Base-by-base conservation (phyloP, 2,797 vertebrate species). In the Alfaro cultratus region DNA sequence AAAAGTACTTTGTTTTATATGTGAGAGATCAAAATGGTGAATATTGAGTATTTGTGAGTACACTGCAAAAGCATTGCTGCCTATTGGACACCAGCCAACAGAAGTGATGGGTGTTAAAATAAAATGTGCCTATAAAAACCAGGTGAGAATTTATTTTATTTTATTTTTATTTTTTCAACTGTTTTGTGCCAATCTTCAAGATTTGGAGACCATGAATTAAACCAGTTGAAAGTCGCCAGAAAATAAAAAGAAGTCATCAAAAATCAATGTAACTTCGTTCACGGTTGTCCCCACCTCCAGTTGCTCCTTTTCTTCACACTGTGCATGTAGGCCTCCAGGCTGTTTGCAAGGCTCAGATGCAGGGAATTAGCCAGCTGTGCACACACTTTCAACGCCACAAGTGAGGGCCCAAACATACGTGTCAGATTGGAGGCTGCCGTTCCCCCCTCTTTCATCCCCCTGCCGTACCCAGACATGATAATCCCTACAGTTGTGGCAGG, bases 401-500 rank as follows among this genome's bases (percentile, higher is more conserved):
- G 88, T 84, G 83, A 87, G 75, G 70, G 73, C 81, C 71, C 4
- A 84, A 82, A 78, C 85, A 83, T 72, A 53, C 87, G 85, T 82
- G 84, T 88, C 77, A 74, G 87, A 62, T 83, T 76, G 72, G 80
- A 79, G 76, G 77, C 82, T 18, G 79, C 82, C 51, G 1, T 87
- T 87, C 73, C 74, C 79, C 79, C 51, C 70, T 83, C 87, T 74
- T 81, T 87, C 82, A 87, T 84, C 90, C 86, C 80, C 79, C 53
- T 5, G 29, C 29, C 41, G 21, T 53, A 83, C 86, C 87, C 88
- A 92, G 93, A 93, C 94, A 85, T 77, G 75, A 80, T 94, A 94
- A 95, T 94, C 93, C 93, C 88, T 75, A 77, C 92, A 92, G 91
- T 92, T 90, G 91, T 80, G 87, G 89, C 82, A 78, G 86, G 81